phyloP scores from a whole-genome alignment of 2,797 vertebrate species.

The Benthosema pterotum region DNA sequence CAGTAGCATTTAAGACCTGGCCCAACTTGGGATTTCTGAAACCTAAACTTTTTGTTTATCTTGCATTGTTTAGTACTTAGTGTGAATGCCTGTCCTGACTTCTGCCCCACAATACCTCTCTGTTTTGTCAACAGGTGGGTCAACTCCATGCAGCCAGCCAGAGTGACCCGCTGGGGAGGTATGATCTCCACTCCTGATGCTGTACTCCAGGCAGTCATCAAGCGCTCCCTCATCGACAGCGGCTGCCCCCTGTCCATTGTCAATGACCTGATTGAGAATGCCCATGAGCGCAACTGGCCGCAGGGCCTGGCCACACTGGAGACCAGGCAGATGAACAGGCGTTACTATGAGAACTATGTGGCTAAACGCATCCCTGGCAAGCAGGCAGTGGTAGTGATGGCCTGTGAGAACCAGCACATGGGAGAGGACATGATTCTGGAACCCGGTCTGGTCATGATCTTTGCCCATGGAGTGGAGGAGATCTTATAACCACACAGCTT shows the following conservation, averaged over 20 bases:
- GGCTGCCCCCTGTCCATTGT: constrained; percentile 97
- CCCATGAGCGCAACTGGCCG: constrained; percentile 97
- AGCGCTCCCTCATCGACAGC: constrained; percentile 95
- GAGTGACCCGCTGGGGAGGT: constrained; percentile 97
- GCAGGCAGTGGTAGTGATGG: constrained; percentile 98
- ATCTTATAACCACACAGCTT: constrained; percentile 80
- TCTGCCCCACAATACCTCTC: background rate
- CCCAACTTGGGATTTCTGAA: no score
- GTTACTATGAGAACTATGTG: constrained; percentile 99
- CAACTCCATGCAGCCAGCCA: constrained; percentile 94
- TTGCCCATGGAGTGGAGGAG: constrained; percentile 96
- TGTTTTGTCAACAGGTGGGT: constrained; percentile 86
- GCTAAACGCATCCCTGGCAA: constrained; percentile 98
- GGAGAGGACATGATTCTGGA: constrained; percentile 99
- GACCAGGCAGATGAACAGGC: constrained; percentile 97
- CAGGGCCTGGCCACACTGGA: constrained; percentile 97
- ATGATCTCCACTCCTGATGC: constrained; percentile 99
- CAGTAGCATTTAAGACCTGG: no score
- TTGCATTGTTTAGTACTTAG: background rate
- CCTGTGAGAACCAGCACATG: constrained; percentile 99
- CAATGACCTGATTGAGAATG: constrained; percentile 96
- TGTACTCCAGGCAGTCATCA: constrained; percentile 96
- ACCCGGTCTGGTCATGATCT: constrained; percentile 97
- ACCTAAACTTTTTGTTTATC: background rate
- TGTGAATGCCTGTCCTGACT: background rate